Evolutionary conservation across 2,888 invertebrate genomes (phyloP).

Genomic region (Augochlorella aurata): DNA sequence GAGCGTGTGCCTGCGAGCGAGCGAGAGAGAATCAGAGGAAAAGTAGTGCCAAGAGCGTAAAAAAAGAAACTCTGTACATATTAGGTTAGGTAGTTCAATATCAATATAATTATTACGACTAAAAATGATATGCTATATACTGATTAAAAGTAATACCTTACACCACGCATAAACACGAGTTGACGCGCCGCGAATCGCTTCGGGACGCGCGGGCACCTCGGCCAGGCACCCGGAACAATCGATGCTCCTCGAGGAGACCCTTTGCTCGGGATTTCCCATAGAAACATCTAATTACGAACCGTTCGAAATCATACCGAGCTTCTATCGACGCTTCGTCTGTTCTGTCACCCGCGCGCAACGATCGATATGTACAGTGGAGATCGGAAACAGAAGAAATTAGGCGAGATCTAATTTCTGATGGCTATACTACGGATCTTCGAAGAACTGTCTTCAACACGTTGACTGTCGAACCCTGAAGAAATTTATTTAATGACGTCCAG

Average conservation of each 20-base stretch:
- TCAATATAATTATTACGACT: conserved; percentile 78
- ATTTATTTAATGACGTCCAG: no score
- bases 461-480: no score
- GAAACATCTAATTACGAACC: not conserved
- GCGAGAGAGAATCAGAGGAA: conserved; percentile 60
- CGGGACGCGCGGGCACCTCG: conserved; percentile 52
- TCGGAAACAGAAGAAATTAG: not conserved
- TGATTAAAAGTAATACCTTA: conserved; percentile 74
- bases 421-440: not conserved
- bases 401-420: not conserved
- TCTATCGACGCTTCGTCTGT: not conserved
- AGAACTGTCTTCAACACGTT: not conserved
- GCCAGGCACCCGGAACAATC: not conserved
- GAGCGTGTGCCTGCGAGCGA: conserved; percentile 38
- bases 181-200: conserved; percentile 62
- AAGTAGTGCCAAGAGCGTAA: conserved; percentile 77
- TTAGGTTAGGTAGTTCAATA: conserved; percentile 81
- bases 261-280: not conserved
- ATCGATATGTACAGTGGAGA: not conserved
- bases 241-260: not conserved
- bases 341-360: not conserved
- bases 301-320: not conserved
- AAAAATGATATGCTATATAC: conserved; percentile 78
- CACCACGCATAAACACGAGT: conserved; percentile 72
- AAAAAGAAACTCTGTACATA: conserved; percentile 77